Evolutionary conservation across 2,888 invertebrate genomes (phyloP).

Genomic region (Anorthoa munda): DNA sequence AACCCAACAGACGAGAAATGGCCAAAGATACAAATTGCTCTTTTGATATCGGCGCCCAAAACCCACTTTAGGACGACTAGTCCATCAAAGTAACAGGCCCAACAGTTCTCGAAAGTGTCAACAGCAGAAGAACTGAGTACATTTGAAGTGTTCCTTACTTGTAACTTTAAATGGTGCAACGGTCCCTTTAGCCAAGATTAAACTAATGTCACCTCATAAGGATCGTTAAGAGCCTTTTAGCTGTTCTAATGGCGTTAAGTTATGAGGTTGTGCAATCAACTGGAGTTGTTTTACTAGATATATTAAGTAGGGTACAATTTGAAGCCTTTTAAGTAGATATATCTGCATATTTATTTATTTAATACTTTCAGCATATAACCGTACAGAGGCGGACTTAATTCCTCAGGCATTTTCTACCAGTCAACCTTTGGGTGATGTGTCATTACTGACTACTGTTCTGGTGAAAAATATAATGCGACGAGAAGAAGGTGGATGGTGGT

Average conservation of each 20-base stretch:
- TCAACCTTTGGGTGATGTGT: no score
- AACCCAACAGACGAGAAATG: not conserved
- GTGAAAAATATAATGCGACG: not conserved
- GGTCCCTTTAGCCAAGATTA: slow-evolving; percentile 24
- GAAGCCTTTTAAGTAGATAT: not conserved
- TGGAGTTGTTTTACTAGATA: slow-evolving; percentile 7
- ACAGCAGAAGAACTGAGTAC: slow-evolving; percentile 12
- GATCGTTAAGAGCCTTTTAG: slow-evolving; percentile 22
- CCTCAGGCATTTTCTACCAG: no score
- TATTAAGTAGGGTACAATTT: slow-evolving; percentile 15
- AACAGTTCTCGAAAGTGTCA: slow-evolving; percentile 17
- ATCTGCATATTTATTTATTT: no score
- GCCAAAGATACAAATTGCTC: not conserved
- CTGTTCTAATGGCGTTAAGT: slow-evolving; percentile 27
- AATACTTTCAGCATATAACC: no score
- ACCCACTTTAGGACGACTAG: not conserved
- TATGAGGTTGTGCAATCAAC: slow-evolving; percentile 26
- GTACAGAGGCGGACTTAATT: no score
- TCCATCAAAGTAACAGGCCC: not conserved
- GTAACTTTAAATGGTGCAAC: slow-evolving; percentile 43
- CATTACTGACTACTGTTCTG: not conserved
- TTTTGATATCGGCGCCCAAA: not conserved
- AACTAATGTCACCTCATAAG: slow-evolving; percentile 28
- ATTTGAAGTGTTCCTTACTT: slow-evolving; percentile 45
- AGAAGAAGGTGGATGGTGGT: no score